A percentile compares a stretch with the other conserved stretches of the same genome.
These are phyloP conservation scores for Lagenorhynchus albirostris DNA, from an alignment of 2,113 vertebrate species.

Conservation along the genomic window DNA sequence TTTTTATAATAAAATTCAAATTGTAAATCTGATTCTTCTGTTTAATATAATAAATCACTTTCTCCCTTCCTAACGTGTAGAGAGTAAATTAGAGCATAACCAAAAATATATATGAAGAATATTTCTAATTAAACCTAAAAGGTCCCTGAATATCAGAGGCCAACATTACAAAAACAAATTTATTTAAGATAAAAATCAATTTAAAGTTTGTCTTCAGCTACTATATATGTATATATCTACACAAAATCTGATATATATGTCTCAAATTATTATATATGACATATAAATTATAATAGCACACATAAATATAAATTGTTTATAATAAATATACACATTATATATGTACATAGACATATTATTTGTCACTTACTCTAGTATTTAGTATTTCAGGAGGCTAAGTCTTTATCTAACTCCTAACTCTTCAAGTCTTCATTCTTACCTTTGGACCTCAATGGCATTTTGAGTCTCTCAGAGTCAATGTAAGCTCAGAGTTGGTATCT, in stretches of 20 bases:
- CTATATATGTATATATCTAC: too few species aligned
- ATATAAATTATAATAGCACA: neutral
- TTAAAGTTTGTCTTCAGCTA: neutral
- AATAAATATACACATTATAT: neutral
- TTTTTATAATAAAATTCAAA: neutral
- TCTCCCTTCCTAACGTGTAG: neutral
- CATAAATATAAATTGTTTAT: neutral
- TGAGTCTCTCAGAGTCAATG: neutral
- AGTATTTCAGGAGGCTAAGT: neutral
- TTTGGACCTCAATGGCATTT: neutral
- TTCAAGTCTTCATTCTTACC: neutral
- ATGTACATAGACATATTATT: neutral
- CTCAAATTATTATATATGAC: neutral
- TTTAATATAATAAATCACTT: neutral
- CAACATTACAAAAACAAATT: neutral
- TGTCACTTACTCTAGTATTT: neutral
- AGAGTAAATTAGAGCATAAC: neutral
- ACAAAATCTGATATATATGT: neutral
- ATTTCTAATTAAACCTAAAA: neutral
- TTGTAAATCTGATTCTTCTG: neutral
- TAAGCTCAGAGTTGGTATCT: neutral
- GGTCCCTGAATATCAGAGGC: neutral
- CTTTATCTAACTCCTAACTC: neutral
- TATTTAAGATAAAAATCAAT: neutral
- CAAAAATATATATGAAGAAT: neutral